These are phyloP conservation scores for Acholoe squamosa DNA, from an alignment of 2,888 invertebrate genomes.

Conservation along the genomic window DNA sequence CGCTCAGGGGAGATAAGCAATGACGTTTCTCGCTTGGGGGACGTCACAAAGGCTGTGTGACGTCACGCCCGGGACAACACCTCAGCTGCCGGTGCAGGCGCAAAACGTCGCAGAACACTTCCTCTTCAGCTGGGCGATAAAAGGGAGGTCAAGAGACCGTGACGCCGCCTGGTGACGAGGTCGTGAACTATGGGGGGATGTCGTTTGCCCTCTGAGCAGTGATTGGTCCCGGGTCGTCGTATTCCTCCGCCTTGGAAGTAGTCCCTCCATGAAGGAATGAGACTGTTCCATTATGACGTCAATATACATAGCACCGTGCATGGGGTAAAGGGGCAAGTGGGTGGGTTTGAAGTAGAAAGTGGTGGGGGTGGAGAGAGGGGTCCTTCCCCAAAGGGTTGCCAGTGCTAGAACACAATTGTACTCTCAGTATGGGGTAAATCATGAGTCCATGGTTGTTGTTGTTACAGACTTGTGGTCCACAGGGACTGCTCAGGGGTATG, in stretches of 20 bases:
- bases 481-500: too few species aligned
- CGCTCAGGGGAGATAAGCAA: too few species aligned
- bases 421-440: not conserved
- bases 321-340: not conserved
- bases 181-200: not conserved
- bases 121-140: not conserved
- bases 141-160: slow-evolving; percentile 9
- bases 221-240: not conserved
- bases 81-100: not conserved
- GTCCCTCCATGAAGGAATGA: not conserved
- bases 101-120: not conserved
- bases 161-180: slow-evolving; percentile 32
- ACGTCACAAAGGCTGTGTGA: too few species aligned
- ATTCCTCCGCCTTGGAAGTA: slow-evolving; percentile 20
- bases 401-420: too few species aligned
- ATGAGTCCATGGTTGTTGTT: not conserved
- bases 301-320: not conserved
- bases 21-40: too few species aligned
- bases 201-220: not conserved
- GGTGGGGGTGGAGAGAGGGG: not conserved
- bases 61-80: too few species aligned
- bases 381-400: not conserved
- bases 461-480: too few species aligned
- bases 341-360: not conserved
- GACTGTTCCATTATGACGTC: slow-evolving; percentile 48